These are phyloP conservation scores for Smithornis capensis DNA, from an alignment of 2,113 vertebrate species.

Conservation along the genomic window DNA sequence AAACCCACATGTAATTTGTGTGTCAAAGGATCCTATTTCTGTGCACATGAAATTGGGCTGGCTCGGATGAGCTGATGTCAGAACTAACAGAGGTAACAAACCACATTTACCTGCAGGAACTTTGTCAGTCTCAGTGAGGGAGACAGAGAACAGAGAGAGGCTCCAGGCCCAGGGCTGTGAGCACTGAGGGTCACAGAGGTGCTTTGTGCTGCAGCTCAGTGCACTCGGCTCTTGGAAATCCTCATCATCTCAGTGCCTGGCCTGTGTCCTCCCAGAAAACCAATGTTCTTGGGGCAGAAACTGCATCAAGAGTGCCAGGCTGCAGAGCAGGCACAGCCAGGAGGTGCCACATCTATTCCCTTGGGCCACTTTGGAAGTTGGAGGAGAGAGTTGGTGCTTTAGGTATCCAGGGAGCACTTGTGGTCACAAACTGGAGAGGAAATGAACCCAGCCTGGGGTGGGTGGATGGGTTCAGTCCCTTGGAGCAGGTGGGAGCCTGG, in stretches of 20 bases:
- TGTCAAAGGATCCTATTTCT: no score
- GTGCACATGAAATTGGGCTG: background rate
- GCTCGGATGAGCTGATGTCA: background rate
- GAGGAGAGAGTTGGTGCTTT: background rate
- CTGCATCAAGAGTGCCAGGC: background rate
- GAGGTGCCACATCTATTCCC: background rate
- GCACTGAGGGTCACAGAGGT: background rate
- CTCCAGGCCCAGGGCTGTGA: background rate
- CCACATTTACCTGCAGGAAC: background rate
- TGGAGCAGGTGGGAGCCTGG: background rate
- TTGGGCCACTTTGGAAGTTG: background rate
- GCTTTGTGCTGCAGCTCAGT: background rate
- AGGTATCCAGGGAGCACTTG: background rate
- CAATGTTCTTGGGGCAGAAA: background rate
- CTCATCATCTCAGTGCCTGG: background rate
- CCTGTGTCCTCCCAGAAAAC: background rate
- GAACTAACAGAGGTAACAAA: background rate
- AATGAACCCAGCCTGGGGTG: fast-evolving
- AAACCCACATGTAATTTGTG: background rate
- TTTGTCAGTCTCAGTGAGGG: fast-evolving
- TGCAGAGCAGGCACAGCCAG: background rate
- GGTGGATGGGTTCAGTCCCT: background rate
- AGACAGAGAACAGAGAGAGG: background rate
- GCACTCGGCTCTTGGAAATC: background rate
- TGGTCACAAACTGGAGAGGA: background rate